phyloP scores from a whole-genome alignment of 2,113 vertebrate species.

The Strigops habroptila region DNA sequence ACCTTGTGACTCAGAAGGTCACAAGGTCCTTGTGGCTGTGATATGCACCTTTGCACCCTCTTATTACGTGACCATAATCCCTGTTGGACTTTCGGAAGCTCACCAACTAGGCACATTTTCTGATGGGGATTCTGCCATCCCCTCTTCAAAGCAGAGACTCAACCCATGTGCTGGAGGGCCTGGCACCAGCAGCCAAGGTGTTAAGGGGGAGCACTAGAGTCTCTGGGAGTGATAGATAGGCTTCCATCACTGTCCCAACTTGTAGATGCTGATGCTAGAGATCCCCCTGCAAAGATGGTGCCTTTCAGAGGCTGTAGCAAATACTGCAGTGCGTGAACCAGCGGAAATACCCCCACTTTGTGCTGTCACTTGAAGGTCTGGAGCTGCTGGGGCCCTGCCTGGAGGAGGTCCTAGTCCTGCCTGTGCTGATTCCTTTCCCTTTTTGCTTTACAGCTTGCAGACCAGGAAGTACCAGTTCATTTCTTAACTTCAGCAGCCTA shows the following conservation, averaged over 20 bases:
- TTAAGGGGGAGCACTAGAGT: neutral
- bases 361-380: neutral
- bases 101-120: neutral
- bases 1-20: neutral
- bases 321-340: neutral
- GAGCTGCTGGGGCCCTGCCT: neutral
- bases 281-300: neutral
- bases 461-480: conserved; percentile 29
- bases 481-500: conserved; percentile 33
- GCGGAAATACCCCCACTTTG: neutral
- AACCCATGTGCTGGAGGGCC: neutral
- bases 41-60: neutral
- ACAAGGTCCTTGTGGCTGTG: neutral
- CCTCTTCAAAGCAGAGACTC: neutral
- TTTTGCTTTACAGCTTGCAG: conserved; percentile 64
- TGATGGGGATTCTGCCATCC: neutral
- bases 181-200: neutral
- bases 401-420: neutral
- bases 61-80: neutral
- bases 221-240: neutral
- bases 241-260: neutral
- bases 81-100: neutral
- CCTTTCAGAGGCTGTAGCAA: neutral
- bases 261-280: neutral
- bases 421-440: neutral